These are phyloP conservation scores for Oryzias javanicus DNA, from an alignment of 2,113 vertebrate genomes.

Conservation along the genomic window DNA sequence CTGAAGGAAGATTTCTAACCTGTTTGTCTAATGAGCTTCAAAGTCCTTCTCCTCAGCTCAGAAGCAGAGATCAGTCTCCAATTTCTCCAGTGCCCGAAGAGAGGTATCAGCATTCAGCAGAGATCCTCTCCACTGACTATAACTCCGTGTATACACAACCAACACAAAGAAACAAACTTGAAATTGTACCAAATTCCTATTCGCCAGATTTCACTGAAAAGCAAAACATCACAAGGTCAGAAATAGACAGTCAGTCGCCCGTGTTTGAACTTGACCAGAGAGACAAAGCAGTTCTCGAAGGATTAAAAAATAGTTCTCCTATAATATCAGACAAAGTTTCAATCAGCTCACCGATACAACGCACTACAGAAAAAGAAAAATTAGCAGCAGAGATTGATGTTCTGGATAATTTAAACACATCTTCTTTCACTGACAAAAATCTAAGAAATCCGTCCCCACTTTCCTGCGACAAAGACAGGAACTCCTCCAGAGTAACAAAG, in stretches of 20 bases:
- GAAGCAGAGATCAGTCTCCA: conserved; percentile 39
- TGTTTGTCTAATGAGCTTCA: conserved; percentile 6
- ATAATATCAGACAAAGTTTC: conserved; percentile 14
- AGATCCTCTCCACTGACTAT: conserved; percentile 18
- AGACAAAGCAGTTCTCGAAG: conserved; percentile 16
- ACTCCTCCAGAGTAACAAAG: conserved; percentile 12
- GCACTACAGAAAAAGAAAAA: conserved; percentile 24
- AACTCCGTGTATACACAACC: conserved; percentile 13
- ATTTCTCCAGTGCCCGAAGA: conserved; percentile 19
- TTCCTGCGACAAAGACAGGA: conserved; percentile 18
- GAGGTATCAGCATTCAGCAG: conserved; percentile 26
- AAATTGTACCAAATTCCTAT: conserved; percentile 1
- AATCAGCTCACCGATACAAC: conserved; percentile 19
- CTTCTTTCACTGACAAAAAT: conserved; percentile 19
- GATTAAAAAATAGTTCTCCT: conserved; percentile 32
- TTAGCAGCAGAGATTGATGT: conserved; percentile 9
- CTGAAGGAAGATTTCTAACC: neutral
- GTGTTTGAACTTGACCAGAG: conserved; percentile 20
- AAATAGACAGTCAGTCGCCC: conserved; percentile 13
- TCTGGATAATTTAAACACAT: conserved; percentile 13
- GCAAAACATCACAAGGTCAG: conserved; percentile 14
- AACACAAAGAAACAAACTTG: conserved; percentile 17
- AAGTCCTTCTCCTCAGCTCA: conserved; percentile 44
- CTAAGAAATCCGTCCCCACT: neutral
- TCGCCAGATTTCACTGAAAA: conserved; percentile 21